Evolutionary conservation across 2,888 invertebrate genomes (phyloP).

Genomic region (Drosophila differens): DNA sequence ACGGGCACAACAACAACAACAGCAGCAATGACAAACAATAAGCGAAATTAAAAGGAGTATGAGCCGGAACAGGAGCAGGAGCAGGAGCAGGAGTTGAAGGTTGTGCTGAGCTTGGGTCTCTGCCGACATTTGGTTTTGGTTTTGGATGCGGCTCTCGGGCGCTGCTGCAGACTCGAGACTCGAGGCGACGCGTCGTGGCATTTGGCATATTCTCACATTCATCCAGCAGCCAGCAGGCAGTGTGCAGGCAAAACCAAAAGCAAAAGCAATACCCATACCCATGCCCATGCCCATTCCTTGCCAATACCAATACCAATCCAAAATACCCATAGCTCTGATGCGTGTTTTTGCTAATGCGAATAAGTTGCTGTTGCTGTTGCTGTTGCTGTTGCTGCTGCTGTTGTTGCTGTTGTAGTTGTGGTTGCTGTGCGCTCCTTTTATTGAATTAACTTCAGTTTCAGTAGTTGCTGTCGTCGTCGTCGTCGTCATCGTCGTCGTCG

Average conservation of each 20-base stretch:
- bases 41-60: slow-evolving; percentile 58
- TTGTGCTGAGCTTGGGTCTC: slow-evolving; percentile 33
- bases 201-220: slow-evolving; percentile 71
- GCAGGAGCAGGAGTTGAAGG: slow-evolving; percentile 4
- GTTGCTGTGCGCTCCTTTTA: slow-evolving; percentile 62
- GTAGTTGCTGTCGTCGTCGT: slow-evolving; percentile 40
- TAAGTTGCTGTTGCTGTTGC: slow-evolving; percentile 61
- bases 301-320: slow-evolving; percentile 55
- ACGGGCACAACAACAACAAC: slow-evolving; percentile 36
- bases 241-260: slow-evolving; percentile 12
- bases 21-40: slow-evolving; percentile 65
- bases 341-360: slow-evolving; percentile 78
- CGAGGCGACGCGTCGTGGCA: slow-evolving; percentile 53
- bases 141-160: slow-evolving; percentile 45
- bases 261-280: slow-evolving; percentile 18
- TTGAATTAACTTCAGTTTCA: slow-evolving; percentile 72
- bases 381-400: slow-evolving; percentile 15
- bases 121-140: slow-evolving; percentile 52
- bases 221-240: slow-evolving; percentile 22
- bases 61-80: slow-evolving; percentile 16
- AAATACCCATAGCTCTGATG: slow-evolving; percentile 50
- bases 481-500: slow-evolving; percentile 8
- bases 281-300: slow-evolving; percentile 23
- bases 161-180: slow-evolving; percentile 38
- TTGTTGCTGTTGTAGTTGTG: slow-evolving; percentile 23